Evolutionary conservation across 2,113 vertebrate species (phyloP).

Genomic region (Cacatua alba): DNA sequence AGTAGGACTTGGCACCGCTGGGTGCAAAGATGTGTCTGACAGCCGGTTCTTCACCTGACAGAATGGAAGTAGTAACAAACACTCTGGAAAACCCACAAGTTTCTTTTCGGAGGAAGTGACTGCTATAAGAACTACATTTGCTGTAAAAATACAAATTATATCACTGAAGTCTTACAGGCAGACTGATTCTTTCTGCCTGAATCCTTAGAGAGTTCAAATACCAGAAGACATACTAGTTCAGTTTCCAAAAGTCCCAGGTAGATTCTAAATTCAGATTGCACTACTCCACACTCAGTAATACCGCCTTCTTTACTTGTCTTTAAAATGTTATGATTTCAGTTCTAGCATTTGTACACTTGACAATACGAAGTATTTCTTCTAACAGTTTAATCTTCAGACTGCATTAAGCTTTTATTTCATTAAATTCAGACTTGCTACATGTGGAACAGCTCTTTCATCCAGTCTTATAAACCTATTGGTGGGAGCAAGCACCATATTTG

Average conservation of each 20-base stretch:
- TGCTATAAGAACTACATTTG: background rate
- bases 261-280: background rate
- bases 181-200: background rate
- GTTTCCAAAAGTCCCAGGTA: background rate
- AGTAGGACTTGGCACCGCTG: accelerated
- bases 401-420: background rate
- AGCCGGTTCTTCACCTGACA: background rate
- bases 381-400: background rate
- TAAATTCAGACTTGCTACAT: background rate
- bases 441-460: background rate
- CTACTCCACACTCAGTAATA: background rate
- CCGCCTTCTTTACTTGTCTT: background rate
- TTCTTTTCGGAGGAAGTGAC: background rate
- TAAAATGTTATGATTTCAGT: background rate
- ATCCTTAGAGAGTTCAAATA: background rate
- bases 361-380: background rate
- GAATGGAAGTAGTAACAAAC: background rate
- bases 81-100: background rate
- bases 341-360: background rate
- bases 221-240: accelerated
- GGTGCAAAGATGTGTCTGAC: background rate
- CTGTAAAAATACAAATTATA: background rate
- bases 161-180: background rate
- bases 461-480: background rate
- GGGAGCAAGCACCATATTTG: background rate